Conservation (phyloP, 2,888 invertebrate genomes). For the Scaptomyza flava region DNA sequence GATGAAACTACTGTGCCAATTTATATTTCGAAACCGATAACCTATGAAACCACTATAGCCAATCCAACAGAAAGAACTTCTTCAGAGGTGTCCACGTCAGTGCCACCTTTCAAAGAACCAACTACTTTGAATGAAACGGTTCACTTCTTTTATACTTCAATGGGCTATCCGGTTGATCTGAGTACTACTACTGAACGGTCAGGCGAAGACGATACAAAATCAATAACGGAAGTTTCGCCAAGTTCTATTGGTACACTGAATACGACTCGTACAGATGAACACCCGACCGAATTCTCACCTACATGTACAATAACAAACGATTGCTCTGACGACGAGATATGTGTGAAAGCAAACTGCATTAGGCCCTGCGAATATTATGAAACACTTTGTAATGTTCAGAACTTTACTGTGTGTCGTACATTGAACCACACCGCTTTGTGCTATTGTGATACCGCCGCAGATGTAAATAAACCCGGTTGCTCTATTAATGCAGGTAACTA, state of each 20-base stretch:
- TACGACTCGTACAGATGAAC: slow-evolving; percentile 10
- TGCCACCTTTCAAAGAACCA: neutral
- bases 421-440: slow-evolving; percentile 86
- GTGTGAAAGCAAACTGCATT: slow-evolving; percentile 85
- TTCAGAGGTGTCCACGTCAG: fast-evolving
- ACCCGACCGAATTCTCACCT: slow-evolving; percentile 36
- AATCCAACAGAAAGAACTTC: neutral
- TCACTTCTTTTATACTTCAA: slow-evolving; percentile 21
- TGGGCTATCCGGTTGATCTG: slow-evolving; percentile 7
- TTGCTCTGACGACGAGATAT: slow-evolving; percentile 85
- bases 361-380: slow-evolving; percentile 85
- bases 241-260: slow-evolving; percentile 29
- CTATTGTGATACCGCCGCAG: slow-evolving; percentile 85
- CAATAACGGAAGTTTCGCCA: neutral
- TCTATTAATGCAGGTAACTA: slow-evolving; percentile 87
- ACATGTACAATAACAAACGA: slow-evolving; percentile 80
- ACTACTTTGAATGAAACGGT: slow-evolving; percentile 2
- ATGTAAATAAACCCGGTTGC: slow-evolving; percentile 86
- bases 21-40: neutral
- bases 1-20: neutral
- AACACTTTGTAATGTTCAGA: slow-evolving; percentile 79
- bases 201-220: slow-evolving; percentile 1
- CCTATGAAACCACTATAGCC: neutral
- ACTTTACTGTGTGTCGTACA: slow-evolving; percentile 85
- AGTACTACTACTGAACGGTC: slow-evolving; percentile 10